These are phyloP conservation scores for Pachypsylla venusta DNA, from an alignment of 1,140 invertebrate genomes.

Conservation along the genomic window DNA sequence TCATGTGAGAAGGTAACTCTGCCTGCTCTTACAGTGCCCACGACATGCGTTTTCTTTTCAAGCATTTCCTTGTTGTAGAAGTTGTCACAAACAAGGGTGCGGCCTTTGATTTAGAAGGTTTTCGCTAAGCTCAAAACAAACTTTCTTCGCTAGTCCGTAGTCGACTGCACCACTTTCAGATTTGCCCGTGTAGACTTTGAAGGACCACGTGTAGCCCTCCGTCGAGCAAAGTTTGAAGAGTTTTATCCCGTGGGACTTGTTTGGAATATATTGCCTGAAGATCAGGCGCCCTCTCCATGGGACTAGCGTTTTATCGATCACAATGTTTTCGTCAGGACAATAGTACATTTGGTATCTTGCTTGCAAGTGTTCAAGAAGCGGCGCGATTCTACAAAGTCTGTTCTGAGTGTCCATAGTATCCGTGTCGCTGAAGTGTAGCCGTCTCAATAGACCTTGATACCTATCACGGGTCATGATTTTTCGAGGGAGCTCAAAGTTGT, in stretches of 20 bases:
- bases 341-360: constrained; percentile 22
- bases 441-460: constrained; percentile 25
- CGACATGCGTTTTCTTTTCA: constrained; percentile 21
- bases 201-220: constrained; percentile 23
- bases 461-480: constrained; percentile 25
- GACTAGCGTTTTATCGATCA: constrained; percentile 27
- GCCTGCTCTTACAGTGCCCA: constrained; percentile 22
- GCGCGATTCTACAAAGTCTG: constrained; percentile 23
- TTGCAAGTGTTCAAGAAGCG: constrained; percentile 17
- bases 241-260: constrained; percentile 26
- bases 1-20: constrained; percentile 24
- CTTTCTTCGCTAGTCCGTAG: constrained; percentile 14
- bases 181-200: constrained; percentile 26
- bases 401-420: constrained; percentile 17
- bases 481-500: constrained; percentile 8
- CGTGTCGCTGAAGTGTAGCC: constrained; percentile 26
- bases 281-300: constrained; percentile 25
- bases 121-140: constrained; percentile 20
- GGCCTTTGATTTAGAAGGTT: constrained; percentile 20
- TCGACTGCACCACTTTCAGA: constrained; percentile 2
- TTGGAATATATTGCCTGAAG: constrained; percentile 27
- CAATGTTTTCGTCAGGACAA: constrained; percentile 23
- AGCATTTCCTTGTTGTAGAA: constrained; percentile 22
- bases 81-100: constrained; percentile 24
- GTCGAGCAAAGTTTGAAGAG: constrained; percentile 23